Base-by-base conservation (phyloP, 2,888 invertebrate species). In the Zonitis immaculata region DNA sequence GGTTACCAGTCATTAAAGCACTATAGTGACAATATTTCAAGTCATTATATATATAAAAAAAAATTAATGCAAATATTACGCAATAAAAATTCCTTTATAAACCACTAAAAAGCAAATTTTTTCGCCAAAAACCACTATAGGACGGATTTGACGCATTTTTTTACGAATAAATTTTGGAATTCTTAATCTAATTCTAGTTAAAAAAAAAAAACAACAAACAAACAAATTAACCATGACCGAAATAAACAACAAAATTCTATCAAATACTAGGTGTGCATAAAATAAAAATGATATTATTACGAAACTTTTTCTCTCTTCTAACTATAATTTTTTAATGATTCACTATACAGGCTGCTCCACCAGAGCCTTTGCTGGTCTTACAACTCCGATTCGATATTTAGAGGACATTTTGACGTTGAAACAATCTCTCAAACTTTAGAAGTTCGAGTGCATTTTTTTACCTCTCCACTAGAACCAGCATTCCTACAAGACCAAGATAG, bases 161-260 rank as follows among this genome's bases (percentile, higher is more conserved):
- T n/a, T n/a, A n/a, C n/a, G n/a, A n/a, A n/a, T n/a, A n/a, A 52
- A 48, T 35, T 47, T 51, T 42, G 48, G 48, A 44, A 26, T 28
- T 48, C 45, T 53, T 53, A 45, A 44, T 48, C n/a, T 44, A 44
- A 42, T 42, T 48, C 12, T 44, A 26, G 7, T 27, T 18, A 14
- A 11, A n/a, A 4, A 28, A 30, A n/a, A n/a, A n/a, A n/a, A n/a
- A n/a, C n/a, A n/a, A n/a, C n/a, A n/a, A n/a, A n/a, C n/a, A n/a
- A 44, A 16, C 48, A 48, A 54, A 47, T 47, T 51, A 48, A 39
- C 55, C 55, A 51, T 55, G 55, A 55, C 55, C 55, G 55, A 55
- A 46, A 55, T 55, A 49, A 43, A 51, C 48, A 49, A 39, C 7
- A 18, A 11, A 35, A 6, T 39, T 8, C 7, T 35, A 12, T 12